These are phyloP conservation scores for Macrotus californicus DNA, from an alignment of 2,113 vertebrate species.

Conservation along the genomic window DNA sequence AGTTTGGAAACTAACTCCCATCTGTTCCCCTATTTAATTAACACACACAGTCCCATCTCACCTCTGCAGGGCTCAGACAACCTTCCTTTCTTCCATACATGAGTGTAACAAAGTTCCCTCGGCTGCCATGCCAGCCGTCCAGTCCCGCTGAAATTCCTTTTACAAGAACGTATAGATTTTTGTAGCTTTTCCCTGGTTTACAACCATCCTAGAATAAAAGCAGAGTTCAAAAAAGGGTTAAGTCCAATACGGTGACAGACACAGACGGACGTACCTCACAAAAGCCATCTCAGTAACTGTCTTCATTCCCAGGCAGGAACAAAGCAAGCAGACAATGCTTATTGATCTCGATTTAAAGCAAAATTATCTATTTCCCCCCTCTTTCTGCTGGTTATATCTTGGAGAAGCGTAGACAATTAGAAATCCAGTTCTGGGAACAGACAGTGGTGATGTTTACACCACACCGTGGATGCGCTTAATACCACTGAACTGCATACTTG, in stretches of 20 bases:
- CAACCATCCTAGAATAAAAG: conserved; percentile 27
- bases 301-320: neutral
- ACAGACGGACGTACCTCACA: neutral
- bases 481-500: neutral
- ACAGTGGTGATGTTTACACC: neutral
- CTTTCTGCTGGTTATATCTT: neutral
- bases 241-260: neutral
- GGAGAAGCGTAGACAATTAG: neutral
- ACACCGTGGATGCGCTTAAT: neutral
- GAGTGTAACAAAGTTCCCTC: neutral
- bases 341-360: neutral
- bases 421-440: neutral
- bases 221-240: conserved; percentile 34
- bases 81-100: neutral
- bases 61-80: neutral
- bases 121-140: neutral
- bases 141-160: neutral
- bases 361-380: neutral
- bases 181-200: conserved; percentile 31
- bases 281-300: neutral
- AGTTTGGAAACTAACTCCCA: neutral
- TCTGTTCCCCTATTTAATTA: neutral
- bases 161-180: conserved; percentile 11
- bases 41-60: neutral
- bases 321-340: neutral